Evolutionary conservation across 1,140 invertebrate genomes (phyloP), one percentile per base, ranked within the genome.

Genomic region (Drosophila arizonae): DNA sequence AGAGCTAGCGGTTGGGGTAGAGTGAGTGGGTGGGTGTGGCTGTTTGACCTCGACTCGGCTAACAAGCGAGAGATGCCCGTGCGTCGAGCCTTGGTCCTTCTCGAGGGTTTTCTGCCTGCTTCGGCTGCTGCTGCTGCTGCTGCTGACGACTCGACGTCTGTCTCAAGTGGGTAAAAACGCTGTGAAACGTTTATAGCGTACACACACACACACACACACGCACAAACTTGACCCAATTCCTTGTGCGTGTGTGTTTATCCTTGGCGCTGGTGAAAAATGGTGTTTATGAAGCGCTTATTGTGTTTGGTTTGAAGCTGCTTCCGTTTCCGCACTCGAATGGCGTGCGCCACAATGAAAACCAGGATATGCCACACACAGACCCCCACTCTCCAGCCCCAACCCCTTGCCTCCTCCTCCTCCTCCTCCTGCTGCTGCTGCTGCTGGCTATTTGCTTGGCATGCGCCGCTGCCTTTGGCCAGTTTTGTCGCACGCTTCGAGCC

Each of bases 281-380:
- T 84, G 84, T 80, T 89, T 88, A 88, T 88, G 84, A 88, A 84
- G 77, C 84, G 84, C 80, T 88, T 88, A 88, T 88, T 88, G 84
- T 88, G 84, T 88, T 88, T 88, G 84, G 76, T 76, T 88, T 66
- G 43, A 62, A 71, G 66, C 64, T 71, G 84, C 79, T 88, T 88
- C 84, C 84, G 84, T 78, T 88, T 88, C 84, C 79, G 79, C 62
- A 82, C 84, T 88, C 80, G 77, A 88, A 84, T 84, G 84, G 80
- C 85, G 84, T 77, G 73, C 68, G 77, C 79, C 79, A 87, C 84
- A 87, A 87, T 77, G 84, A 54, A 69, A 50, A n/a, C 46, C 46
- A 50, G 46, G 46, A 50, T 21, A 26, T 24, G 21, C 17, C 46
- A 10, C 76, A 54, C 26, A 15, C 33, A 17, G 50, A 46, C 60